Base-by-base conservation (phyloP, 2,113 vertebrate genomes). In the Bufo gargarizans region DNA sequence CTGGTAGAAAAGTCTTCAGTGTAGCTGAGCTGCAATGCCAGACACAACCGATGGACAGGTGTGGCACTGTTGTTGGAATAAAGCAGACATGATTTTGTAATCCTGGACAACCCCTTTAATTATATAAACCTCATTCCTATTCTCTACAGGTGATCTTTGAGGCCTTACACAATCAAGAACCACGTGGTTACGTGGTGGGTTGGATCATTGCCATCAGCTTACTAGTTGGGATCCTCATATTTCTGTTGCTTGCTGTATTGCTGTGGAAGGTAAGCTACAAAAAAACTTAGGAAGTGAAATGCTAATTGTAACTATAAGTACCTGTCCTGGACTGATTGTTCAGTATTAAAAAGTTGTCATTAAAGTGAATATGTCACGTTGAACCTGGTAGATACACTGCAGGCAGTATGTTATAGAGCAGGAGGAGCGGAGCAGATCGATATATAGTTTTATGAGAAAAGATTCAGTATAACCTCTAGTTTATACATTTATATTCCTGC, bases 141-240 rank as follows among this genome's bases (percentile, higher is more conserved):
- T 69, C 50, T 90, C 91, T 91, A 80, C 91, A 99, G 98, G 96
- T 99, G 95, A 93, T 99, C 92, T 99, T 99, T 89, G 98, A 99
- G 93, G 98, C 98, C 17, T 94, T 99, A 90, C 98, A 99, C 93
- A 98, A 96, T 91, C 96, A 99, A 93, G 98, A 99, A 92, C 97
- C 98, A 53, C 95, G 98, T 77, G 98, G 98, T 86, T 99, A 99
- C 69, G 97, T 99, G 14, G 98, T 99, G 0, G 98, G 98, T 72
- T 99, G 98, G 98, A 99, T 99, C 95, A 99, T 99, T 47, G 98
- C 98, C 95, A 99, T 99, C 92, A 99, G 98, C 91, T 95, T 99
- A 92, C 95, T 99, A 79, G 97, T 99, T 92, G 98, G 98, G 89
- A 97, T 99, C 95, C 97, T 99, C 92, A 98, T 99, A 95, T 99